Conservation (phyloP, 1,140 invertebrate species). For the Lepidotrigona ventralis region DNA sequence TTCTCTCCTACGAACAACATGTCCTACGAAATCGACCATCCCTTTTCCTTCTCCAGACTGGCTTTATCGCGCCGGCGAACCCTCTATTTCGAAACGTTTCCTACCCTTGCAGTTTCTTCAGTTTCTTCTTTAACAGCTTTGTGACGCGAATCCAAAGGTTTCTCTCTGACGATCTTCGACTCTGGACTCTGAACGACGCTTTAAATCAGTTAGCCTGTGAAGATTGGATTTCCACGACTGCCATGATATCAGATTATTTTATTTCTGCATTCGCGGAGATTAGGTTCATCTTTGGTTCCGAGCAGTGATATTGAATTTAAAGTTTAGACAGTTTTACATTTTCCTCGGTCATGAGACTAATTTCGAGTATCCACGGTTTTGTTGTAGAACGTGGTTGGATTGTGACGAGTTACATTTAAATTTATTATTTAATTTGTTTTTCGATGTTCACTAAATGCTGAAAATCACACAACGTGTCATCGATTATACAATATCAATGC, state of each 20-base stretch:
- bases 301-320: neutral
- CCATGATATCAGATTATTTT: neutral
- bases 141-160: neutral
- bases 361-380: too few relatives aligned
- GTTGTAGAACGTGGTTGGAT: neutral
- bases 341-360: too few relatives aligned
- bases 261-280: neutral
- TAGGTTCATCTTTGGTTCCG: neutral
- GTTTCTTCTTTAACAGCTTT: conserved; percentile 17
- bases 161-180: neutral
- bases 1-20: neutral
- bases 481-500: too few relatives aligned
- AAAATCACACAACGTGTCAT: too few relatives aligned
- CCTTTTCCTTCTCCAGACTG: neutral
- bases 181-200: neutral
- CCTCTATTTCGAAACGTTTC: conserved; percentile 26
- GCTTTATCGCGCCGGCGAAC: conserved; percentile 12
- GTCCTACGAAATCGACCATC: conserved; percentile 18
- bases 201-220: neutral
- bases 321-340: neutral
- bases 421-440: too few relatives aligned
- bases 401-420: neutral
- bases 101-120: neutral
- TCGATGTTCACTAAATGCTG: too few relatives aligned
- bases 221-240: neutral